Evolutionary conservation across 2,797 vertebrate species (phyloP).

Genomic region (Rhinatrema bivittatum): DNA sequence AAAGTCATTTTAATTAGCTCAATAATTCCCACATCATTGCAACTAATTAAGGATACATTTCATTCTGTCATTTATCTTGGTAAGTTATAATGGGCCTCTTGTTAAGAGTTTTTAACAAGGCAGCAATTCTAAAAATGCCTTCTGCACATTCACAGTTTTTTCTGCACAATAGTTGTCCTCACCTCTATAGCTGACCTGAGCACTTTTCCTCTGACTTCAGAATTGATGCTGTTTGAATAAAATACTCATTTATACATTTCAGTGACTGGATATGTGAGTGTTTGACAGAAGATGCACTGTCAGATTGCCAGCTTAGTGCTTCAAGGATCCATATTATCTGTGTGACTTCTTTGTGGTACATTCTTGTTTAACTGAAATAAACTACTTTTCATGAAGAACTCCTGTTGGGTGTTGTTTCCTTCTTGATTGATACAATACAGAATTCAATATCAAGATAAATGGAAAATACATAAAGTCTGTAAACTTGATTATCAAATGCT

Average conservation of each 20-base stretch:
- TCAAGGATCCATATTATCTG: no score
- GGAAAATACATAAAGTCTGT: no score
- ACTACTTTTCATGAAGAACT: no score
- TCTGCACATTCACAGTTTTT: neutral
- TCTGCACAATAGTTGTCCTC: neutral
- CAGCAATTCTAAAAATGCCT: neutral
- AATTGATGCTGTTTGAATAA: constrained; percentile 5
- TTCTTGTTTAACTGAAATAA: no score
- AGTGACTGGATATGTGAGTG: no score
- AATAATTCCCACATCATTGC: constrained; percentile 6
- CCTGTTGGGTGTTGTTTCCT: no score
- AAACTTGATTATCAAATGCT: no score
- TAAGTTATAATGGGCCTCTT: constrained; percentile 3
- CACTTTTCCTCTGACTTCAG: constrained; percentile 1
- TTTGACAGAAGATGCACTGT: no score
- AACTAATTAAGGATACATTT: constrained; percentile 10
- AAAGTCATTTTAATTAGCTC: constrained; percentile 17
- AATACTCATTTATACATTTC: neutral
- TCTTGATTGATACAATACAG: no score
- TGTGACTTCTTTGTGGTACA: no score
- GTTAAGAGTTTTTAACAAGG: neutral
- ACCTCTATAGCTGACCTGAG: constrained; percentile 2
- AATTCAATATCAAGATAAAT: no score
- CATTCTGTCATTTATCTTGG: neutral
- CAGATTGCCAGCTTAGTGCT: neutral